Evolutionary conservation across 2,888 invertebrate genomes (phyloP), one percentile per base, ranked within the genome.

Genomic region (Noctua fimbriata): DNA sequence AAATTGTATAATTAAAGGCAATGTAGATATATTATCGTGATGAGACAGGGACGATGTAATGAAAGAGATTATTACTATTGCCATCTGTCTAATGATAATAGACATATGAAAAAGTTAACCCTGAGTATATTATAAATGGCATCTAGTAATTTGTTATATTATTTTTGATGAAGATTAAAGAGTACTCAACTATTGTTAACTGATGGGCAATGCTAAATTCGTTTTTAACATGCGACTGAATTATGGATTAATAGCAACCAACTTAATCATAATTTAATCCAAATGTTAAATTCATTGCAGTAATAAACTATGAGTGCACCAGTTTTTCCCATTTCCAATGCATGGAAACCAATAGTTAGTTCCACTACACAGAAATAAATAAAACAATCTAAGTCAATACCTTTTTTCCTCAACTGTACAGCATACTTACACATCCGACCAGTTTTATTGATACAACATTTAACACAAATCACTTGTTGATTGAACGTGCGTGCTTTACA

Each of bases 1-100:
- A 92, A 93, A 91, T 92, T 91, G 90, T 94, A 92, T 93, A 94
- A 94, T 94, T 94, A 94, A 89, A 91, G 91, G 90, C 91, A 92
- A 93, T 94, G 90, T 92, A 93, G 92, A 92, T 92, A 91, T 92
- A 93, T 92, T 91, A 93, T 92, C 90, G 76, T 90, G 92, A 91
- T 91, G 93, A 88, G 91, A 90, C 91, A 82, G 81, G 84, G 83
- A 84, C 87, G 83, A 87, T 88, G 90, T 92, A 93, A 92, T 93
- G 91, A 92, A 92, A 86, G 85, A 89, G 86, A 92, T 93, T 92
- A 93, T 91, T 89, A 86, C 87, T 85, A 88, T 81, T 80, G 80
- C 91, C 88, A 89, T 90, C 89, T 69, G 75, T 87, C 89, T 90
- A 92, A 93, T 92, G 93, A 91, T 90, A 89, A 90, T 87, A 79